Conservation (phyloP, 2,888 invertebrate species). For the Pachycephus smyrnensis region DNA sequence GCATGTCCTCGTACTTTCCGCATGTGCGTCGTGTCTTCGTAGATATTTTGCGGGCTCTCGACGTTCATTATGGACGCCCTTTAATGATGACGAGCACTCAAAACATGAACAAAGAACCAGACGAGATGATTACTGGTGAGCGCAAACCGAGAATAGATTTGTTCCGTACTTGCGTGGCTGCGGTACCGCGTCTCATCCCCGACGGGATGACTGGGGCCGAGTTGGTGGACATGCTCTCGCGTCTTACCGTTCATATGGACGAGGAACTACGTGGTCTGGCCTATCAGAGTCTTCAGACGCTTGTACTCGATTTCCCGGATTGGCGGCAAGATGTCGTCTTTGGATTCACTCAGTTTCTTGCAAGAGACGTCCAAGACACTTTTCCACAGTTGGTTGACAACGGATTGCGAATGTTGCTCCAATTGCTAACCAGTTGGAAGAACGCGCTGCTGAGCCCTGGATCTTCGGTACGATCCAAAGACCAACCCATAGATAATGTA, state of each 20-base stretch:
- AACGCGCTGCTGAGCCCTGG: constrained; percentile 74
- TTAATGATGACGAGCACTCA: constrained; percentile 97
- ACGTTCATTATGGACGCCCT: constrained; percentile 96
- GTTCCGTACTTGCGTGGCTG: constrained; percentile 98
- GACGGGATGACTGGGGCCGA: constrained; percentile 97
- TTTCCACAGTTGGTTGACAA: constrained; percentile 92
- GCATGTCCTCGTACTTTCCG: constrained; percentile 96
- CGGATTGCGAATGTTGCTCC: constrained; percentile 91
- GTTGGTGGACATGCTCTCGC: constrained; percentile 91
- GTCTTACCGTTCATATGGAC: constrained; percentile 98
- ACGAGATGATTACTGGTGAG: constrained; percentile 93
- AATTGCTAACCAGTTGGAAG: constrained; percentile 93
- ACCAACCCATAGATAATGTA: constrained; percentile 53
- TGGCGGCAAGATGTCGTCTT: constrained; percentile 96
- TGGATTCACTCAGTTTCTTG: constrained; percentile 93
- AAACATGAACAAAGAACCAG: constrained; percentile 94
- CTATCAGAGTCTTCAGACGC: constrained; percentile 94
- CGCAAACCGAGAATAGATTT: constrained; percentile 97
- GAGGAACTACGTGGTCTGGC: constrained; percentile 95
- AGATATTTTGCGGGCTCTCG: constrained; percentile 93
- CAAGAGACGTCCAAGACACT: constrained; percentile 92
- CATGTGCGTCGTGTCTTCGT: constrained; percentile 96
- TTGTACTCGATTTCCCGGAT: constrained; percentile 95
- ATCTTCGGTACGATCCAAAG: constrained; percentile 58
- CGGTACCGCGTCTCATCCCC: constrained; percentile 96